Evolutionary conservation across 2,888 invertebrate genomes (phyloP).

Genomic region (Leucophenga maculata): DNA sequence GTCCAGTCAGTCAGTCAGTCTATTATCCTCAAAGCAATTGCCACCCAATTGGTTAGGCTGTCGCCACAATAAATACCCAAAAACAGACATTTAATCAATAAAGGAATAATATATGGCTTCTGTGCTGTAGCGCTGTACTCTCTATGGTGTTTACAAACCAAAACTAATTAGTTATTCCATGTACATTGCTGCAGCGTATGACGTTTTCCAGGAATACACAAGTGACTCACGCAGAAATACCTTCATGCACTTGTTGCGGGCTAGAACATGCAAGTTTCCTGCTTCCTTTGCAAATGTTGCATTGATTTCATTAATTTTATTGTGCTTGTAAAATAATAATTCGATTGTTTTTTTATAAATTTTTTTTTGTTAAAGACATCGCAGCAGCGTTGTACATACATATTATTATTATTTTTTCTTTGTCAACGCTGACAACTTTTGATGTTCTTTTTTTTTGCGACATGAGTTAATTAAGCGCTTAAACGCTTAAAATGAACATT

Average conservation of each 20-base stretch:
- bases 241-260: slow-evolving; percentile 46
- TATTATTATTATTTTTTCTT: background rate
- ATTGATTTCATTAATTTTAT: slow-evolving; percentile 7
- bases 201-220: slow-evolving; percentile 59
- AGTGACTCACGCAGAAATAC: slow-evolving; percentile 54
- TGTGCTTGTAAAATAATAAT: slow-evolving; percentile 20
- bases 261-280: slow-evolving; percentile 45
- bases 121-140: background rate
- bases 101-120: background rate
- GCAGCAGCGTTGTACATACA: background rate
- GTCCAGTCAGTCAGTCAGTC: background rate
- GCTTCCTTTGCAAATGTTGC: slow-evolving; percentile 50
- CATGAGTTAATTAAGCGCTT: slow-evolving; percentile 64
- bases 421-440: slow-evolving; percentile 1
- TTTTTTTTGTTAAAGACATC: too few species aligned
- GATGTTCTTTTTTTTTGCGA: slow-evolving; percentile 44
- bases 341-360: background rate
- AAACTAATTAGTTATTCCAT: slow-evolving; percentile 56
- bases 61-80: slow-evolving; percentile 19
- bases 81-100: slow-evolving; percentile 3
- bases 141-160: background rate
- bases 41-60: slow-evolving; percentile 12
- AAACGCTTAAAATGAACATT: slow-evolving; percentile 62
- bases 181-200: slow-evolving; percentile 36
- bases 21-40: background rate